These are phyloP conservation scores for Steinernema khuongi DNA, from an alignment of 1,140 invertebrate genomes.

Conservation along the genomic window DNA sequence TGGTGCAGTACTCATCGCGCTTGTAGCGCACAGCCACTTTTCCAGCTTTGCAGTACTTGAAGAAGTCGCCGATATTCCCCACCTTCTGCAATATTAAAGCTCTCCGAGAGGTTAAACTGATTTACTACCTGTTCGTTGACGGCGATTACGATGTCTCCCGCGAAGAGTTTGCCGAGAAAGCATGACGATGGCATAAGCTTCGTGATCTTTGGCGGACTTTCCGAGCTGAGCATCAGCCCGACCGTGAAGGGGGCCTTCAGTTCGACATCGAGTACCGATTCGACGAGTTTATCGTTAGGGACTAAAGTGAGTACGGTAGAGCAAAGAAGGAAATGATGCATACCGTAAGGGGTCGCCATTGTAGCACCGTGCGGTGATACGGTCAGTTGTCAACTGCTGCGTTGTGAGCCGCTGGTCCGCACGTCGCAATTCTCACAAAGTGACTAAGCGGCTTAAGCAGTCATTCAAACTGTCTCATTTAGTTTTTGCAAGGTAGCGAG, in stretches of 20 bases:
- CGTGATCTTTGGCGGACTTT: conserved; percentile 30
- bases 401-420: too few relatives aligned
- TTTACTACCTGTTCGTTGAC: conserved; percentile 28
- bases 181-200: conserved; percentile 29
- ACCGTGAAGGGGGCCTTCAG: conserved; percentile 3
- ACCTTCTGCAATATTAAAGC: background rate
- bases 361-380: too few relatives aligned
- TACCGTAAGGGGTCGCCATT: background rate
- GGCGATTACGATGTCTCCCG: conserved; percentile 28
- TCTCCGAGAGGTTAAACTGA: background rate
- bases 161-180: conserved; percentile 32
- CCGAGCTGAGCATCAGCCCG: conserved; percentile 20
- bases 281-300: conserved; percentile 21
- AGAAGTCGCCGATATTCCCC: conserved; percentile 1
- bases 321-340: background rate
- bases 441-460: too few relatives aligned
- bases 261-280: conserved; percentile 28
- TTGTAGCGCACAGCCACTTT: conserved; percentile 19
- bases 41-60: conserved; percentile 11
- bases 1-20: conserved; percentile 31
- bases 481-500: too few relatives aligned
- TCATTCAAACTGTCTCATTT: too few relatives aligned
- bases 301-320: background rate
- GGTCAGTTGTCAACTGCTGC: too few relatives aligned
- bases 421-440: too few relatives aligned